phyloP scores from a whole-genome alignment of 1,140 invertebrate species.

The Cecropterus lyciades region DNA sequence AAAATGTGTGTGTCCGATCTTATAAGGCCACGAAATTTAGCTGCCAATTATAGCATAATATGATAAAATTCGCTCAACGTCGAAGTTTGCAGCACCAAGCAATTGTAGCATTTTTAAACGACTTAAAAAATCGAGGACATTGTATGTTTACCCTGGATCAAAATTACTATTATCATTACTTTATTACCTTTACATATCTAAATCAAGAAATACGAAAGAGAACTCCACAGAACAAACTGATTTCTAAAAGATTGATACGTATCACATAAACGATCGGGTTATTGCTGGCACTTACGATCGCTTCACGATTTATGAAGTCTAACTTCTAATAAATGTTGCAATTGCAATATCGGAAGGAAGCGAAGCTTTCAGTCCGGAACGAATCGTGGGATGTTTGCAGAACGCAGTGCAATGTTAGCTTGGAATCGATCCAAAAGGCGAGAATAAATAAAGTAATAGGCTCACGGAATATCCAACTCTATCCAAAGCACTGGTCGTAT shows the following conservation, averaged over 20 bases:
- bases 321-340: slow-evolving; percentile 38
- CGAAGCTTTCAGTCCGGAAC: slow-evolving; percentile 25
- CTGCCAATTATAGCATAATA: too few species aligned
- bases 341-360: slow-evolving; percentile 35
- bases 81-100: too few species aligned
- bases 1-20: too few species aligned
- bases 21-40: too few species aligned
- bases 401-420: slow-evolving; percentile 15
- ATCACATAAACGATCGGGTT: slow-evolving; percentile 12
- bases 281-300: slow-evolving; percentile 29
- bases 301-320: slow-evolving; percentile 32
- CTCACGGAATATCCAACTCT: neutral
- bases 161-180: too few species aligned
- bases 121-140: too few species aligned
- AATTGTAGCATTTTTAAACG: too few species aligned
- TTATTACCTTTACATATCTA: neutral
- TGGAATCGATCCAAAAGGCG: slow-evolving; percentile 28
- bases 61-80: too few species aligned
- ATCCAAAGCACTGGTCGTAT: neutral
- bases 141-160: too few species aligned
- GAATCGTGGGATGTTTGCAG: slow-evolving; percentile 31
- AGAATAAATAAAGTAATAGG: slow-evolving; percentile 12
- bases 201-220: neutral
- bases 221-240: neutral
- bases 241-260: slow-evolving; percentile 1